A percentile compares a stretch with the other conserved stretches of the same genome.
Evolutionary conservation across 2,888 invertebrate species (phyloP).

Genomic region (Mechanitis mazaeus): DNA sequence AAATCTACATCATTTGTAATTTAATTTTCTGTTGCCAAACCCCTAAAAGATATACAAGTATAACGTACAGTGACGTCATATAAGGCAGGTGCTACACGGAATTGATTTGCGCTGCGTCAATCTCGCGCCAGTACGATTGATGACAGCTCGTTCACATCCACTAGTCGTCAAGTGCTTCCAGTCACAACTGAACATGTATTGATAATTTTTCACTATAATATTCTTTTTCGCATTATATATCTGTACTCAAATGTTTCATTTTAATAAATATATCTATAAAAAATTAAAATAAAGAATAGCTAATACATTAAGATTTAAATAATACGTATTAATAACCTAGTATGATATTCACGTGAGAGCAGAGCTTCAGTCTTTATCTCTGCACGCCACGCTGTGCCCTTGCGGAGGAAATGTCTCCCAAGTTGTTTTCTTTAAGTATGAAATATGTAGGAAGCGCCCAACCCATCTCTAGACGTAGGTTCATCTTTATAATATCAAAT

Average conservation of each 20-base stretch:
- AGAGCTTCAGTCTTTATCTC: constrained; percentile 44
- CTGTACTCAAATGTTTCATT: too few relatives aligned
- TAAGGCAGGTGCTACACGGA: constrained; percentile 40
- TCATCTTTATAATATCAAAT: constrained; percentile 13
- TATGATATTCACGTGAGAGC: constrained; percentile 7
- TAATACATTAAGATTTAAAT: too few relatives aligned
- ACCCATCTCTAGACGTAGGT: constrained; percentile 24
- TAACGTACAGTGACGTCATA: constrained; percentile 23
- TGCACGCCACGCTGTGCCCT: constrained; percentile 47
- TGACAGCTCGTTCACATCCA: constrained; percentile 32
- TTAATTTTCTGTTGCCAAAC: too few relatives aligned
- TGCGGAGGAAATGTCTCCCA: constrained; percentile 37
- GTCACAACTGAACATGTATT: constrained; percentile 7
- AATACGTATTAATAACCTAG: too few relatives aligned
- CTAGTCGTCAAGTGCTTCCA: constrained; percentile 21
- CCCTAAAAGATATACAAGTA: too few relatives aligned
- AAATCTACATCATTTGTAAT: too few relatives aligned
- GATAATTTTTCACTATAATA: constrained; percentile 1
- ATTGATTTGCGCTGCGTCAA: constrained; percentile 49
- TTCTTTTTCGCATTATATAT: too few relatives aligned
- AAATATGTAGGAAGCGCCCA: constrained; percentile 51
- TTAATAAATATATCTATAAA: too few relatives aligned
- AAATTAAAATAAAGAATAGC: too few relatives aligned
- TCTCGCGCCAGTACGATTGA: constrained; percentile 36
- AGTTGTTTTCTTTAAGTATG: constrained; percentile 58